Conservation (phyloP, 2,113 vertebrate species). For the Rutilus rutilus region DNA sequence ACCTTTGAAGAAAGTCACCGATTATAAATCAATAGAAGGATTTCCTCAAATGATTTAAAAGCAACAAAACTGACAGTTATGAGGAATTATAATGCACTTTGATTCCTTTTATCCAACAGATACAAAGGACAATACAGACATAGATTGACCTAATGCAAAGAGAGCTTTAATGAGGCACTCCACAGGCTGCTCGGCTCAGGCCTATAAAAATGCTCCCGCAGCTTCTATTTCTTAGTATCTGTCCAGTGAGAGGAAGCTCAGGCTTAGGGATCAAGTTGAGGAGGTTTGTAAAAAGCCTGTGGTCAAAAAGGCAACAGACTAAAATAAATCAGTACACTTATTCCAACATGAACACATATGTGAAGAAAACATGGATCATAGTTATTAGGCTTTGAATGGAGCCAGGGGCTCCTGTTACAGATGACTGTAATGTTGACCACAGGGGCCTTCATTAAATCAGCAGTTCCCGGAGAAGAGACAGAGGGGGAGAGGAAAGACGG, state of each 20-base stretch:
- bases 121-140: not conserved
- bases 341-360: not conserved
- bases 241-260: slow-evolving; percentile 27
- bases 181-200: slow-evolving; percentile 10
- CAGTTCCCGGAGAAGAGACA: slow-evolving; percentile 66
- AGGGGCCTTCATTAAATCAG: slow-evolving; percentile 75
- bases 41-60: not conserved
- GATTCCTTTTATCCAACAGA: not conserved
- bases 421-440: slow-evolving; percentile 58
- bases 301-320: slow-evolving; percentile 22
- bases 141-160: slow-evolving; percentile 23
- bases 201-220: slow-evolving; percentile 33
- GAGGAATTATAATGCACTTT: not conserved
- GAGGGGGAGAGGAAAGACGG: slow-evolving; percentile 46
- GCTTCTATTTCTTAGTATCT: slow-evolving; percentile 21
- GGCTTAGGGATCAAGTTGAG: slow-evolving; percentile 34
- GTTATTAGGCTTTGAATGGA: slow-evolving; percentile 17
- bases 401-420: slow-evolving; percentile 28
- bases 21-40: not conserved
- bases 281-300: slow-evolving; percentile 11
- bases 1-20: not conserved
- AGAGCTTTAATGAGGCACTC: slow-evolving; percentile 51
- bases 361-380: slow-evolving; percentile 9
- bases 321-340: not conserved
- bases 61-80: not conserved